Evolutionary conservation across 2,888 invertebrate species (phyloP), one percentile per base, ranked within the genome.

Genomic region (Eilema griseolum): DNA sequence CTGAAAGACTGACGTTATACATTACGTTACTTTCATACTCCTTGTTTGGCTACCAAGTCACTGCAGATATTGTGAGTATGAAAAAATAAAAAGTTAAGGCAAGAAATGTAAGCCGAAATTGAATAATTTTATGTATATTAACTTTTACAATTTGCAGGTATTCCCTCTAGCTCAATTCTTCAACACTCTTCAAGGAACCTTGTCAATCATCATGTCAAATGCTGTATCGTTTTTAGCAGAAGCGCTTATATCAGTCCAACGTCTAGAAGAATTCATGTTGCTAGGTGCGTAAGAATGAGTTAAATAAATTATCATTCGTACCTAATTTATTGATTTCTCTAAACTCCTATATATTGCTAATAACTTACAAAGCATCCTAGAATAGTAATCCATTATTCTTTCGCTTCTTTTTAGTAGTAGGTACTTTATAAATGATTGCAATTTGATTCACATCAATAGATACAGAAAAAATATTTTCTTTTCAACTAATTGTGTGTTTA

Each of bases 1-100:
- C 98, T 0, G 98, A 98, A 86, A 97, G 99, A 77, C 96, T 98
- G 65, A 97, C 98, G 3, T 95, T 98, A 14, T 98, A 97, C 87
- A 96, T 98, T 74, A 98, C 98, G 3, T 96, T 99, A 68, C 95
- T 98, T 63, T 96, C 97, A 0, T 98, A 97, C 86, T 97, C 97
- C 16, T 93, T 98, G 3, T 92, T 97, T 80, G 98, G 97, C 0
- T 96, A 96, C 82, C 90, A 92, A 82, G 94, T 93, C 71, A 95
- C 95, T 8, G 95, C 95, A 69, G 96, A 96, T 79, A 95, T 95
- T 81, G 96, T 96, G 87, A 92, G 93, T 91, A 70, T 46, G 20
- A 5, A 64, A 57, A 57, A 24, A 1, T 59, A 24, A 5, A 33
- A 33, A 33, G 8, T 5, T 33, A 33, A 33, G 2, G 4, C 23